These are phyloP conservation scores for Orchestia grillus DNA, from an alignment of 1,140 invertebrate genomes.

Conservation along the genomic window DNA sequence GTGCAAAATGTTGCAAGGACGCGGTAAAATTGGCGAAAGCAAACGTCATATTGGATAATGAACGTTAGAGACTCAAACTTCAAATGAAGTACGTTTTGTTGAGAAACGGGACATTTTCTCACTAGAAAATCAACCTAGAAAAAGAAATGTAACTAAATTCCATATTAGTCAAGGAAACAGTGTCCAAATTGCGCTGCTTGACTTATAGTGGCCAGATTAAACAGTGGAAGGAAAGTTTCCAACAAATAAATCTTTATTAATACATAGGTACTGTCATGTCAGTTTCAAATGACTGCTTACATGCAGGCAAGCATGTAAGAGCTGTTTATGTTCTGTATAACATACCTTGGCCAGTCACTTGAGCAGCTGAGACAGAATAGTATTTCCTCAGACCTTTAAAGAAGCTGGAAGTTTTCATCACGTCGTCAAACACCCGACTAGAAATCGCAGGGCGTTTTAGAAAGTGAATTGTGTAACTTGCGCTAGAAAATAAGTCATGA, in stretches of 20 bases:
- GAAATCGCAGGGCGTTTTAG: no score
- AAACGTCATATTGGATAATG: no score
- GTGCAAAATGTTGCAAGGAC: no score
- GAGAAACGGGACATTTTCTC: neutral
- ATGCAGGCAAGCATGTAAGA: neutral
- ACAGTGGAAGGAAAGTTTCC: neutral
- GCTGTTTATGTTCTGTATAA: neutral
- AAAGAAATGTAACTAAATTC: neutral
- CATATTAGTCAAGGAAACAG: neutral
- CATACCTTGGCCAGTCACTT: no score
- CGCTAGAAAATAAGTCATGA: neutral
- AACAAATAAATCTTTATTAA: neutral
- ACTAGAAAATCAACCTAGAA: neutral
- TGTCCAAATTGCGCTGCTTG: neutral
- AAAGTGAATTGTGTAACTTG: neutral
- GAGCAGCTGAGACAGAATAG: no score
- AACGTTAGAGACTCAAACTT: no score
- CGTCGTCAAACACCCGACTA: neutral
- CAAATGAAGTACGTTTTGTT: neutral
- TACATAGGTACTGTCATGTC: neutral
- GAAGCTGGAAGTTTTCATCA: neutral
- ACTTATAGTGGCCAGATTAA: neutral
- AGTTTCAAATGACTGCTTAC: neutral
- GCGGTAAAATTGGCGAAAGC: no score
- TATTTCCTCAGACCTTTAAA: no score